Evolutionary conservation across 2,797 vertebrate species (phyloP).

Genomic region (Pangasius mekongensis): DNA sequence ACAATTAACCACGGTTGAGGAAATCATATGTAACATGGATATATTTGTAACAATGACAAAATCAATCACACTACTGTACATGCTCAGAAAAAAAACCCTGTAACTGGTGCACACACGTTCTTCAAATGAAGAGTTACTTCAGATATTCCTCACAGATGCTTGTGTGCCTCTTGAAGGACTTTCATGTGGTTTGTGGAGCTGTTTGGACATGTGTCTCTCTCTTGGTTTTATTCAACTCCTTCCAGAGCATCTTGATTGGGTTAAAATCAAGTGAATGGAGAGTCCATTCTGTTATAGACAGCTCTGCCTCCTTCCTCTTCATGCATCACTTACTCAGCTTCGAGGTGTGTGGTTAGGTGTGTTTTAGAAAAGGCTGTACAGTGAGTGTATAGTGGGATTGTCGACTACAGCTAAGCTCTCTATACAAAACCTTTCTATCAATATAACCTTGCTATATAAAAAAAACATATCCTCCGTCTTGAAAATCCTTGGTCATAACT

Average conservation of each 20-base stretch:
- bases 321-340: background rate
- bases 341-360: background rate
- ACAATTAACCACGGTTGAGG: background rate
- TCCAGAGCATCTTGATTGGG: slow-evolving; percentile 19
- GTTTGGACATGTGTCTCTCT: background rate
- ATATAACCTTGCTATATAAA: background rate
- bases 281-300: background rate
- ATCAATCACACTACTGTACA: background rate
- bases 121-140: background rate
- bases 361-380: background rate
- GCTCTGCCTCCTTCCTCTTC: background rate
- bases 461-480: background rate
- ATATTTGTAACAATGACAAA: background rate
- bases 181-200: slow-evolving; percentile 1
- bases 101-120: background rate
- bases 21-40: background rate
- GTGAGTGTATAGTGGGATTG: background rate
- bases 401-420: background rate
- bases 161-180: background rate
- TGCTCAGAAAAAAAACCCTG: background rate
- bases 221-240: background rate
- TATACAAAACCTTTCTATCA: background rate
- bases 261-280: background rate
- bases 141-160: slow-evolving; percentile 13
- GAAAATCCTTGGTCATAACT: background rate